Evolutionary conservation across 2,113 vertebrate genomes (phyloP), one percentile per base, ranked within the genome.

Genomic region (Morphnarchus princeps): DNA sequence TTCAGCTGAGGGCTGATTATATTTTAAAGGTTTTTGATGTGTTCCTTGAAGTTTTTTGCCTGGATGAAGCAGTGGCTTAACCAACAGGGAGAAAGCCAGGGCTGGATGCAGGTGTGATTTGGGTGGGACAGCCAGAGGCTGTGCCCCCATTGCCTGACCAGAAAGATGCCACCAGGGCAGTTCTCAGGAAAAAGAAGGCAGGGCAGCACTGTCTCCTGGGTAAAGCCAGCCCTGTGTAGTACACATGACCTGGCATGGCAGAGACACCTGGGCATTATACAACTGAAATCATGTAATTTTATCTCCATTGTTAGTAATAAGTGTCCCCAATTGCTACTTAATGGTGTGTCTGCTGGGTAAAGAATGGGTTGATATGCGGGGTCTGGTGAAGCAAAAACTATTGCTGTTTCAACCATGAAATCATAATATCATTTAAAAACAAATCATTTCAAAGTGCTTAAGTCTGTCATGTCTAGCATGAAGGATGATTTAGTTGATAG

Each of bases 401-500:
- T 86, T 83, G 31, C 16, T 12, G 45, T 47, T 86, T 80, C 71
- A 72, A 86, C 73, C 16, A 9, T 2, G 16, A 78, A 97, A 93
- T 73, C 47, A 67, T 74, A 73, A 82, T 67, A 92, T 93, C 28
- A 63, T 91, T 93, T 93, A 87, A 91, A 91, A 91, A 38, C 86
- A 90, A 90, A 94, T 93, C 34, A 95, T 32, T 84, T 85, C 61
- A 7, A 89, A 93, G 63, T 82, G 69, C 84, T 73, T 78, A 91
- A 93, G 38, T 81, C 77, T 84, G 87, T 78, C 88, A 31, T 15
- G 34, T 65, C 58, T 43, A 89, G 45, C 67, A 59, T 21, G 80
- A 87, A 61, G 77, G 69, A 77, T 94, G 87, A 94, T 61, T 87
- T 96, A 87, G 59, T 52, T 95, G 81, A 85, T 82, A 90, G 82